phyloP scores from a whole-genome alignment of 2,888 invertebrate genomes.

The Leptopilina myrica region DNA sequence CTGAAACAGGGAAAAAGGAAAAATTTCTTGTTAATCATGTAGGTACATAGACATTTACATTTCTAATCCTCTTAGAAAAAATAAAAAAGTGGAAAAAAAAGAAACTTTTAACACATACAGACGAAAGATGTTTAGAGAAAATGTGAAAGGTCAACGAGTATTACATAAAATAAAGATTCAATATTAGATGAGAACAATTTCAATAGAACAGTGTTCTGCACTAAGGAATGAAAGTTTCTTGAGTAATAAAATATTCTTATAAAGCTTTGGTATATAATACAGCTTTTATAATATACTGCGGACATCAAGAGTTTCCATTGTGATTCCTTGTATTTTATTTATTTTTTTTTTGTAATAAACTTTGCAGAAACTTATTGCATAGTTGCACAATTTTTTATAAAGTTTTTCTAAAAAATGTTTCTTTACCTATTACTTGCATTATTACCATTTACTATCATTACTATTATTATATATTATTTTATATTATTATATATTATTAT shows the following conservation, averaged over 20 bases:
- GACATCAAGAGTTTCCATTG: conserved; percentile 16
- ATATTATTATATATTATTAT: too few relatives aligned
- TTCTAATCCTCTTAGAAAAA: not conserved
- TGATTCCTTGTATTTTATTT: not conserved
- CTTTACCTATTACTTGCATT: too few relatives aligned
- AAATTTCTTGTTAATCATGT: not conserved
- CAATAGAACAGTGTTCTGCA: conserved; percentile 13
- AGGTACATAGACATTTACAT: not conserved
- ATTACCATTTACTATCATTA: too few relatives aligned
- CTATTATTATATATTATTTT: too few relatives aligned
- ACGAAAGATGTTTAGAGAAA: conserved; percentile 2
- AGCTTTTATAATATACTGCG: not conserved
- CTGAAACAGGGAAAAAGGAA: conserved; percentile 1
- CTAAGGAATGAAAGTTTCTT: conserved; percentile 23
- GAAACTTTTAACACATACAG: not conserved
- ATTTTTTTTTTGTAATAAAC: too few relatives aligned
- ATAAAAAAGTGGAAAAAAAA: not conserved
- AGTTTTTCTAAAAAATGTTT: too few relatives aligned
- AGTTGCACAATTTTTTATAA: too few relatives aligned
- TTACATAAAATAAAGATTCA: conserved; percentile 21
- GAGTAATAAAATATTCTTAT: conserved; percentile 27
- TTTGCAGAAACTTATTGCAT: too few relatives aligned
- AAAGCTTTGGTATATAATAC: not conserved
- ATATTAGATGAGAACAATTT: conserved; percentile 7
- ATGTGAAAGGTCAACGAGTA: conserved; percentile 31